Base-by-base conservation (phyloP, 2,113 vertebrate genomes). In the Sander vitreus region DNA sequence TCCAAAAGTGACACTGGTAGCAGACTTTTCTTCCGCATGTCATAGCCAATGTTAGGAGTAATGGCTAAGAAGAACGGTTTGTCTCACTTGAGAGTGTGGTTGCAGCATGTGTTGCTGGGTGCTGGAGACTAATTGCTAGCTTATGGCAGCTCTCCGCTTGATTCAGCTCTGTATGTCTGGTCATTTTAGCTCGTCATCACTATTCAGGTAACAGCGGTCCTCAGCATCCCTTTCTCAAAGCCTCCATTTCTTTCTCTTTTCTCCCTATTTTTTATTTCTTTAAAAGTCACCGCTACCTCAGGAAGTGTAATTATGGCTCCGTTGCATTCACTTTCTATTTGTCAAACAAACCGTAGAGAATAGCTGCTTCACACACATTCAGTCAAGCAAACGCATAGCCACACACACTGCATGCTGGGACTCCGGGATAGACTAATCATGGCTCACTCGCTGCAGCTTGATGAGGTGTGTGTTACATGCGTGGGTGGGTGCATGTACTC, bases 361-460 rank as follows among this genome's bases (percentile, higher is more conserved):
- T 70, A 18, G 43, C 71, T 60, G 64, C 77, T 81, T 85, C 89
- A 50, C 74, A 76, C 82, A 51, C 78, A 77, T 59, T 50, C 78
- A 55, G 71, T 39, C 72, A 36, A 21, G 80, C 78, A 63, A 76
- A 63, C 19, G 73, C 76, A 43, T 16, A 64, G 66, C 33, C 33
- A n/a, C 53, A 23, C 69, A 30, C 78, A 51, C 81, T 47, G 74
- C 89, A 85, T 30, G 88, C 91, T 80, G 86, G 76, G 78, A 58
- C 67, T 65, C 73, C 11, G 39, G 73, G 88, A 89, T 85, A 69
- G 73, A 75, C 84, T 87, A 92, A 92, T 92, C 87, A 89, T 45
- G 65, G 71, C 47, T 84, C 70, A 1, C 73, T 88, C 62, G 75
- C 84, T 87, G 88, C 27, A 39, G 78, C 80, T 85, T 90, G 86